Percentiles rank a stretch among this genome's conserved stretches.
These are phyloP conservation scores for Apantesis nais DNA, from an alignment of 2,888 invertebrate genomes.

Conservation along the genomic window DNA sequence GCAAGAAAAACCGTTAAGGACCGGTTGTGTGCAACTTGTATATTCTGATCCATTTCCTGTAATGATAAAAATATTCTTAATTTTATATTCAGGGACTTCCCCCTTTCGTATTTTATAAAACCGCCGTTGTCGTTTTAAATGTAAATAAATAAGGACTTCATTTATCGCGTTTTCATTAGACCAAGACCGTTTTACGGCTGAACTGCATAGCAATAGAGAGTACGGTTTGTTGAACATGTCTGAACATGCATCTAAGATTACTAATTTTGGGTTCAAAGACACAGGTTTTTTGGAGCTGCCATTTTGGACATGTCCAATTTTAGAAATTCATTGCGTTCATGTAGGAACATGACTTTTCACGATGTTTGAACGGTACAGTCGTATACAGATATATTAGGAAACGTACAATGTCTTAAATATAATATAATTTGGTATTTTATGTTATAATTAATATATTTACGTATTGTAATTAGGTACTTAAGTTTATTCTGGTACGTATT, in stretches of 20 bases:
- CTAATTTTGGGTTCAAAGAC: slow-evolving; percentile 22
- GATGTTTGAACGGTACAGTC: slow-evolving; percentile 8
- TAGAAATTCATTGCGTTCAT: slow-evolving; percentile 32
- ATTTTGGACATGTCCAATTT: slow-evolving; percentile 28
- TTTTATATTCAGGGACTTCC: slow-evolving; percentile 28
- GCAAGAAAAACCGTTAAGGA: not conserved
- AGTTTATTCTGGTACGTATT: not conserved
- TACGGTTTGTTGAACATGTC: slow-evolving; percentile 36
- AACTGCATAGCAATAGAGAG: slow-evolving; percentile 1
- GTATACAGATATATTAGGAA: not conserved
- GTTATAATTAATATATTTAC: no score
- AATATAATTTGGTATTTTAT: no score
- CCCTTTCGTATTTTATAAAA: slow-evolving; percentile 19
- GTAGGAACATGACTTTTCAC: slow-evolving; percentile 15
- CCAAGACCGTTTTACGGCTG: slow-evolving; percentile 13
- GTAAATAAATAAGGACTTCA: not conserved
- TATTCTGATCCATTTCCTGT: slow-evolving; percentile 7
- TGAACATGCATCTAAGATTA: slow-evolving; percentile 30
- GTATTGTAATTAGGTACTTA: not conserved
- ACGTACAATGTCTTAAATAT: not conserved
- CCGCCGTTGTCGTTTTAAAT: not conserved
- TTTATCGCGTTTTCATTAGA: slow-evolving; percentile 17
- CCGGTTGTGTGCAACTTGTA: slow-evolving; percentile 9
- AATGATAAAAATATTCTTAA: not conserved
- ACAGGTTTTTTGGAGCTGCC: slow-evolving; percentile 15